Percentiles rank a stretch among this genome's conserved stretches.
phyloP scores from a whole-genome alignment of 23 tunicate genomes.

The Halocynthia roretzi region DNA sequence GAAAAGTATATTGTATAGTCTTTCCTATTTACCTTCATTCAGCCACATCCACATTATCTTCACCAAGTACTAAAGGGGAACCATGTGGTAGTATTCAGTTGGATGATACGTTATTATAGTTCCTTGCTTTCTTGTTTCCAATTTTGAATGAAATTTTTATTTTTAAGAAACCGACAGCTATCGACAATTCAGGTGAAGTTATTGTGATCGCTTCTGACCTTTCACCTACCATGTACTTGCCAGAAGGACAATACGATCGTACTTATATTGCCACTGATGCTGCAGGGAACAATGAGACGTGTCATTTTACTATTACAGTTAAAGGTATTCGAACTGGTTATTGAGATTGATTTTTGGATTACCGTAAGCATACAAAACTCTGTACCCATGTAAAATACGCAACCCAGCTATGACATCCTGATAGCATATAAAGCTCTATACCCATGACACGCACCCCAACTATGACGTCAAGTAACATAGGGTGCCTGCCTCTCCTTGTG shows the following conservation, averaged over 20 bases:
- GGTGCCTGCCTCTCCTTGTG: too few species aligned
- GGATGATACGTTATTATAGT: too few species aligned
- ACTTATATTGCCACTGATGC: conserved; percentile 46
- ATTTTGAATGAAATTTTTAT: too few species aligned
- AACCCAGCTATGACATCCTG: neutral
- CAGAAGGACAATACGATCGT: conserved; percentile 56
- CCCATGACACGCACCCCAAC: neutral
- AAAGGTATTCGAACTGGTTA: conserved; percentile 35
- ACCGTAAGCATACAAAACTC: neutral
- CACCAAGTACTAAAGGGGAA: too few species aligned
- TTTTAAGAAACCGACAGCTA: conserved; percentile 38
- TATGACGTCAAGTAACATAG: too few species aligned
- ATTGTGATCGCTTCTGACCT: conserved; percentile 13
- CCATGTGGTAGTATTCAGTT: too few species aligned
- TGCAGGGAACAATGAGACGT: conserved; percentile 49
- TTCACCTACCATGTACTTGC: conserved; percentile 29
- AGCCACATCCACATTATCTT: too few species aligned
- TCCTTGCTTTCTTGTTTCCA: too few species aligned
- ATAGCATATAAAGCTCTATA: neutral
- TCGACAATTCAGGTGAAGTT: conserved; percentile 38
- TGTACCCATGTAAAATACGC: neutral
- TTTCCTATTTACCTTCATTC: too few species aligned
- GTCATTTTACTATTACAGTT: conserved; percentile 32
- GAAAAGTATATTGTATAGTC: too few species aligned
- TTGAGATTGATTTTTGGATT: neutral